Conservation (phyloP, 2,113 vertebrate genomes). For the Oostethus manadensis region DNA sequence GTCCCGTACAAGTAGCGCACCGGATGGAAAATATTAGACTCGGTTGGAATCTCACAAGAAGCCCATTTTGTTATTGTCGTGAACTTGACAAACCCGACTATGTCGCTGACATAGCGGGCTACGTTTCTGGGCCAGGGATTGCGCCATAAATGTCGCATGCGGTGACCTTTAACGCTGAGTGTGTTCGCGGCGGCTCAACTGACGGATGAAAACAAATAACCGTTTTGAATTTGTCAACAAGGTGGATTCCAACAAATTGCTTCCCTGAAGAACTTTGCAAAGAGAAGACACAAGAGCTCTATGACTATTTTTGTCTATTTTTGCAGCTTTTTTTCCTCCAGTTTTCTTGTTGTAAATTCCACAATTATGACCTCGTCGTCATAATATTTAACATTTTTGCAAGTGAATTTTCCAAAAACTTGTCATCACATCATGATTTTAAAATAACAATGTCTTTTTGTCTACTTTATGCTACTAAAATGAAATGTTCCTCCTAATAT, state of each 20-base stretch:
- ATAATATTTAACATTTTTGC: too few relatives aligned
- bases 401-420: too few relatives aligned
- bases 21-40: conserved; percentile 38
- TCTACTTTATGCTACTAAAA: too few relatives aligned
- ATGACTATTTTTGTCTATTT: too few relatives aligned
- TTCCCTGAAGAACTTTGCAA: not conserved
- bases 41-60: conserved; percentile 1
- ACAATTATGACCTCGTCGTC: too few relatives aligned
- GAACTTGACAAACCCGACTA: conserved; percentile 28
- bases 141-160: conserved; percentile 34
- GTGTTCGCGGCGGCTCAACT: conserved; percentile 22
- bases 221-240: conserved; percentile 6
- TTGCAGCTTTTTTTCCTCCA: not conserved
- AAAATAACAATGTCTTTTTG: too few relatives aligned
- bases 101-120: conserved; percentile 26
- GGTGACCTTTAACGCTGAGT: conserved; percentile 18
- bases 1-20: conserved; percentile 37
- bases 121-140: conserved; percentile 25
- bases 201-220: conserved; percentile 39
- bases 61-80: too few relatives aligned
- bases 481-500: not conserved
- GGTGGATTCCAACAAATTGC: not conserved
- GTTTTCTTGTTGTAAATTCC: too few relatives aligned
- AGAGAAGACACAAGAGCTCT: not conserved
- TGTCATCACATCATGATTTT: too few relatives aligned